phyloP scores from a whole-genome alignment of 2,113 vertebrate species.

The Ophiodon elongatus region DNA sequence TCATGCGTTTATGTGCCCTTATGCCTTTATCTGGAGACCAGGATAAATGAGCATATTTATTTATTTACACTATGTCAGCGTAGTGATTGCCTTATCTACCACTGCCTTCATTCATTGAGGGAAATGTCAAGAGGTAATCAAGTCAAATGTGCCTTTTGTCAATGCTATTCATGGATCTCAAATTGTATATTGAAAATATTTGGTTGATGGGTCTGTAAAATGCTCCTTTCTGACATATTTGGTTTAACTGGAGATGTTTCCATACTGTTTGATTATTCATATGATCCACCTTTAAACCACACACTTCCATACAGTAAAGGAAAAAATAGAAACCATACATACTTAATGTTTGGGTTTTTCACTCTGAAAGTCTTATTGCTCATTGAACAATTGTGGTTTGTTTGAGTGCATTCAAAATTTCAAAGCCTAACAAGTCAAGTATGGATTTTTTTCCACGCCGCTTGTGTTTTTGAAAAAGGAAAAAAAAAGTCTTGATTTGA shows the following conservation, averaged over 20 bases:
- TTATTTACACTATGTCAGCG: constrained; percentile 74
- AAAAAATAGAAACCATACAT: constrained; percentile 61
- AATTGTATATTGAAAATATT: constrained; percentile 57
- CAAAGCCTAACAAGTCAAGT: constrained; percentile 35
- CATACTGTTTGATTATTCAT: constrained; percentile 65
- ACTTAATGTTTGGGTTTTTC: constrained; percentile 63
- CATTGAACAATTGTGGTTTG: constrained; percentile 56
- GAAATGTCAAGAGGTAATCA: constrained; percentile 79
- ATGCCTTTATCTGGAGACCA: constrained; percentile 72
- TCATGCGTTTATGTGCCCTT: constrained; percentile 68
- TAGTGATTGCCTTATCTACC: constrained; percentile 71
- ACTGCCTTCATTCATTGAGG: constrained; percentile 61
- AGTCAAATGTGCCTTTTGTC: constrained; percentile 73
- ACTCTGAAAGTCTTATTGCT: constrained; percentile 53
- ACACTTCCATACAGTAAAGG: constrained; percentile 48
- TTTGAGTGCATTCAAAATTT: constrained; percentile 48
- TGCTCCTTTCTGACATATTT: constrained; percentile 38
- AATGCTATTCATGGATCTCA: constrained; percentile 50
- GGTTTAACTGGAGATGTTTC: constrained; percentile 46
- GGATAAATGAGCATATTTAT: constrained; percentile 77
- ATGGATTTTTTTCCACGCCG: background rate
- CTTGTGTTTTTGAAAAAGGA: constrained; percentile 12
- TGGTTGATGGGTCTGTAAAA: constrained; percentile 38
- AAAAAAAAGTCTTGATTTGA: constrained; percentile 31
- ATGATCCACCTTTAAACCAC: constrained; percentile 56